Evolutionary conservation across 1,140 invertebrate species (phyloP).

Genomic region (Brachionus asplanchnoidis): DNA sequence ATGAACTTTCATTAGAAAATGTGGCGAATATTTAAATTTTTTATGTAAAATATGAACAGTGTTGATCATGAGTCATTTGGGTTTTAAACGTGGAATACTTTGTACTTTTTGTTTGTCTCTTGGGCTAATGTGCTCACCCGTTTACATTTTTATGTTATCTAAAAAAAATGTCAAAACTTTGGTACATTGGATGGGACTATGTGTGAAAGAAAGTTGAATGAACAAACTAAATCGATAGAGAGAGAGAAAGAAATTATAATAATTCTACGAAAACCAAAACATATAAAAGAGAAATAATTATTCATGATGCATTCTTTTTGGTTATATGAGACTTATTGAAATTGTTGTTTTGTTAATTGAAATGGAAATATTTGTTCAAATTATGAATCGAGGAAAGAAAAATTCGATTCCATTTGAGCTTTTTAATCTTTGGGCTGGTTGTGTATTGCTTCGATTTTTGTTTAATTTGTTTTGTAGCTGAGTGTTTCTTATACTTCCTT

Average conservation of each 20-base stretch:
- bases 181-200: neutral
- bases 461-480: neutral
- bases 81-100: neutral
- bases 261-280: neutral
- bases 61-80: neutral
- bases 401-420: neutral
- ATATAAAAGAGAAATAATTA: slow-evolving; percentile 8
- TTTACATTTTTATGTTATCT: neutral
- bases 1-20: neutral
- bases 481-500: neutral
- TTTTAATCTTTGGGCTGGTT: neutral
- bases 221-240: slow-evolving; percentile 3
- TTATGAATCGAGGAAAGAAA: neutral
- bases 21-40: neutral
- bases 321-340: neutral
- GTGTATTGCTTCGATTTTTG: neutral
- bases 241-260: slow-evolving; percentile 2
- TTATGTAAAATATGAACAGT: neutral
- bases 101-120: neutral
- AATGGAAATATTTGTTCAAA: slow-evolving; percentile 28
- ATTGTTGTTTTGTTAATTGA: slow-evolving; percentile 31
- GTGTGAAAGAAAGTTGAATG: neutral
- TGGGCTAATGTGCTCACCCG: neutral
- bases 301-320: neutral
- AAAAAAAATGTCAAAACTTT: neutral